phyloP scores from a whole-genome alignment of 2,888 invertebrate genomes.

The Drosophila mulleri region DNA sequence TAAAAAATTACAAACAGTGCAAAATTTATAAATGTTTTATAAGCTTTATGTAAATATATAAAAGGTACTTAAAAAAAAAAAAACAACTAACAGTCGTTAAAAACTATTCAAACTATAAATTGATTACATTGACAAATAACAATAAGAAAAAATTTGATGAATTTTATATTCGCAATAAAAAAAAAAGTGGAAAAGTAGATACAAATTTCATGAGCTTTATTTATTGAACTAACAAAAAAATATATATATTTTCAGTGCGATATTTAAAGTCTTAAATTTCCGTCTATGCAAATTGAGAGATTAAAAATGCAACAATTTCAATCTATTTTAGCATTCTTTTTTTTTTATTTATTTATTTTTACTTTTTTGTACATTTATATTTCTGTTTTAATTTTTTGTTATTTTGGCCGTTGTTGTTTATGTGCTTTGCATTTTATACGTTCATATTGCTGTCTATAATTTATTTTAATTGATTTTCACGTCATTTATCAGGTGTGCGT shows the following conservation, averaged over 20 bases:
- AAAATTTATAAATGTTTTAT: too few species aligned
- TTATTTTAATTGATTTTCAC: constrained; percentile 73
- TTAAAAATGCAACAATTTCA: background rate
- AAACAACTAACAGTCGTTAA: too few species aligned
- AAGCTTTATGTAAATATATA: too few species aligned
- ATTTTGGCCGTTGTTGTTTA: background rate
- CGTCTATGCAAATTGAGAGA: background rate
- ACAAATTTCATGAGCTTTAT: background rate
- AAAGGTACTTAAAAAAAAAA: too few species aligned
- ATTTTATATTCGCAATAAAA: too few species aligned
- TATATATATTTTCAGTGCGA: background rate
- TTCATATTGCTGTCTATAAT: constrained; percentile 31
- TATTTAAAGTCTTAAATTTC: background rate
- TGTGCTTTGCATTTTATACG: background rate
- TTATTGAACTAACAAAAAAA: background rate
- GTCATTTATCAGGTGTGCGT: constrained; percentile 65
- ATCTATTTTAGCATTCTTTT: constrained; percentile 3
- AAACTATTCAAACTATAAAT: too few species aligned
- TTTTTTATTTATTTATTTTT: background rate
- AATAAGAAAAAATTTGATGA: too few species aligned
- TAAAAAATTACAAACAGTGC: too few species aligned
- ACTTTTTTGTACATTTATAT: constrained; percentile 3
- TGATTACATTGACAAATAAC: too few species aligned
- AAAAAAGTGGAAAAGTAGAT: background rate
- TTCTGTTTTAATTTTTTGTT: background rate